These are phyloP conservation scores for Reticulitermes speratus DNA, from an alignment of 1,140 invertebrate genomes.

Conservation along the genomic window DNA sequence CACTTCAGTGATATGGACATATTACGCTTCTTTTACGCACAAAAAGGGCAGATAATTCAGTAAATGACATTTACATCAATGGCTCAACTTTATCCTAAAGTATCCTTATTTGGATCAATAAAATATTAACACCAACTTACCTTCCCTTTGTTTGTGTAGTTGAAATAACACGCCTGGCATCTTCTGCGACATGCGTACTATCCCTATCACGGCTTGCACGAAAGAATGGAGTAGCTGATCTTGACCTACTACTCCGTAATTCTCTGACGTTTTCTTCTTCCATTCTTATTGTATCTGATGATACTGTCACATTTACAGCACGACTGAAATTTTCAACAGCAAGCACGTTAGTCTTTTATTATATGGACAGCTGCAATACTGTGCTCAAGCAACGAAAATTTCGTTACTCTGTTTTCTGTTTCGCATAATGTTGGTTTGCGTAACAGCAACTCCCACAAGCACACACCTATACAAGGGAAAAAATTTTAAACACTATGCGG, in stretches of 20 bases:
- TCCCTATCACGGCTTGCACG: neutral
- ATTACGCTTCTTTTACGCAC: too few relatives aligned
- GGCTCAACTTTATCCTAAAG: too few relatives aligned
- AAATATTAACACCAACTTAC: neutral
- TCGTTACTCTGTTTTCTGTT: neutral
- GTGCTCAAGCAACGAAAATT: neutral
- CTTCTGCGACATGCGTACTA: neutral
- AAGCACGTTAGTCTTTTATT: neutral
- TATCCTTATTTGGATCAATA: too few relatives aligned
- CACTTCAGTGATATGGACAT: too few relatives aligned
- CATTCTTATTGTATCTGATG: neutral
- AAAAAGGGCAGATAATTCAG: too few relatives aligned
- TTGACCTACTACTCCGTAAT: constrained; percentile 7
- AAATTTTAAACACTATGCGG: neutral
- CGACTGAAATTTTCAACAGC: neutral
- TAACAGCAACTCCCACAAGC: neutral
- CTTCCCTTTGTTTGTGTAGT: neutral
- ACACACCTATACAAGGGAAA: neutral
- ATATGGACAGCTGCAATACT: neutral
- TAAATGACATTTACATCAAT: too few relatives aligned
- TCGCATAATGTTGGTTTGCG: neutral
- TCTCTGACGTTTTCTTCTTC: neutral
- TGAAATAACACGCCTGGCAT: neutral
- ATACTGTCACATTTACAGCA: neutral
- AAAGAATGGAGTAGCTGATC: neutral